Base-by-base conservation (phyloP, 2,888 invertebrate species). In the Andrena bicolor region DNA sequence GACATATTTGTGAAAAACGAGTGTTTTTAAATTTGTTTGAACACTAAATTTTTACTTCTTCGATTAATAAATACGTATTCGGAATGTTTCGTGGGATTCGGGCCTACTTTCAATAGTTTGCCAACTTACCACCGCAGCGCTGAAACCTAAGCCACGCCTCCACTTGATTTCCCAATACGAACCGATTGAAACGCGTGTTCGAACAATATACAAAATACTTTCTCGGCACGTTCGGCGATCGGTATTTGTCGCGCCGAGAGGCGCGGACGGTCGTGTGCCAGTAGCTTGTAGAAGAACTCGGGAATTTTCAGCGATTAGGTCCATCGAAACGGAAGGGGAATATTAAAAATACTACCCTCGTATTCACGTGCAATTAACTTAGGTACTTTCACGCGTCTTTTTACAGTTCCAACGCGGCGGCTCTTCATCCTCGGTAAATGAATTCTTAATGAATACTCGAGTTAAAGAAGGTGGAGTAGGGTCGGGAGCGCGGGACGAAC, bases 381-480 rank as follows among this genome's bases (percentile, higher is more conserved):
- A n/a, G n/a, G n/a, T n/a, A 56, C 56, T 56, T 10, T 20, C 10
- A 13, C 56, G 23, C 13, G 10, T 23, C 20, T n/a, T 23, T n/a
- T 35, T 20, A 8, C 53, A 8, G n/a, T 0, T 23, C 20, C n/a
- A 7, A 8, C 20, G 53, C 20, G 20, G 53, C 53, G 23, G 53
- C 20, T n/a, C 53, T 23, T 53, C 2, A 53, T 53, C 20, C 10
- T 13, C 10, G 56, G 10, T 1, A 56, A 56, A 73, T 56, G 51
- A 51, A 53, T 63, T 60, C 26, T 58, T 58, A 58, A 68, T 10
- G 74, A 66, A 53, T 64, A 30, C 61, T 28, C 28, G 23, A 48
- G 35, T 53, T 16, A 20, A 13, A 8, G 10, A n/a, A 28, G 10
- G 28, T 2, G 56, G n/a, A 41, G 20, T 16, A 8, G 13, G 23